Percentiles rank a stretch among this genome's conserved stretches.
Conservation (phyloP, 2,888 invertebrate genomes). For the Dryadula phaetusa region DNA sequence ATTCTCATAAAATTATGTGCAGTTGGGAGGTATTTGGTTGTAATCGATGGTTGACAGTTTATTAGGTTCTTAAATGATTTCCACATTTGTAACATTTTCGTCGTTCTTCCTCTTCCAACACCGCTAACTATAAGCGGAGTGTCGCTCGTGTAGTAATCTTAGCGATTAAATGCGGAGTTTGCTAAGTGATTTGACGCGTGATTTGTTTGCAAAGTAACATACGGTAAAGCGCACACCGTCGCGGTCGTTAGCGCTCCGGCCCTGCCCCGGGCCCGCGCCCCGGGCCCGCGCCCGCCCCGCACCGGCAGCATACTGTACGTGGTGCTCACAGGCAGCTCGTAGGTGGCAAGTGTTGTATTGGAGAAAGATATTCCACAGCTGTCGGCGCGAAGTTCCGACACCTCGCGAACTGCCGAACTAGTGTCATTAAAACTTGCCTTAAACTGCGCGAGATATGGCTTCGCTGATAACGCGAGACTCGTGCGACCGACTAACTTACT, state of each 20-base stretch:
- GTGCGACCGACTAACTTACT: not conserved
- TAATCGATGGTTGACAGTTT: too few species aligned
- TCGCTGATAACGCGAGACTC: slow-evolving; percentile 4
- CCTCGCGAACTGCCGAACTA: slow-evolving; percentile 26
- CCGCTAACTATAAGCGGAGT: too few species aligned
- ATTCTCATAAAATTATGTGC: too few species aligned
- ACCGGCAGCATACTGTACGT: not conserved
- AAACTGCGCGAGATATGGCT: slow-evolving; percentile 17
- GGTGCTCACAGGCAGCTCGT: not conserved
- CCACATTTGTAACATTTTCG: too few species aligned
- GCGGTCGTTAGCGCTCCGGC: not conserved
- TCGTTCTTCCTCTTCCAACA: too few species aligned
- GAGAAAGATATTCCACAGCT: slow-evolving; percentile 18
- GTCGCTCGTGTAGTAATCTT: not conserved
- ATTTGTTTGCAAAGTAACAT: not conserved
- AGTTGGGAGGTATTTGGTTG: too few species aligned
- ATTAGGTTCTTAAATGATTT: too few species aligned
- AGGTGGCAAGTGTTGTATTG: slow-evolving; percentile 17
- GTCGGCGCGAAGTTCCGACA: slow-evolving; percentile 8
- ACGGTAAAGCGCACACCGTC: not conserved
- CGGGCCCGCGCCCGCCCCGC: too few species aligned
- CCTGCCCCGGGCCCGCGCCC: too few species aligned
- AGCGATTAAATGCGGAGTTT: not conserved
- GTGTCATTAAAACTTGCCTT: slow-evolving; percentile 30
- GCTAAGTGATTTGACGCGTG: not conserved